Evolutionary conservation across 2,888 invertebrate genomes (phyloP), one percentile per base, ranked within the genome.

Genomic region (Tipula vernalis): DNA sequence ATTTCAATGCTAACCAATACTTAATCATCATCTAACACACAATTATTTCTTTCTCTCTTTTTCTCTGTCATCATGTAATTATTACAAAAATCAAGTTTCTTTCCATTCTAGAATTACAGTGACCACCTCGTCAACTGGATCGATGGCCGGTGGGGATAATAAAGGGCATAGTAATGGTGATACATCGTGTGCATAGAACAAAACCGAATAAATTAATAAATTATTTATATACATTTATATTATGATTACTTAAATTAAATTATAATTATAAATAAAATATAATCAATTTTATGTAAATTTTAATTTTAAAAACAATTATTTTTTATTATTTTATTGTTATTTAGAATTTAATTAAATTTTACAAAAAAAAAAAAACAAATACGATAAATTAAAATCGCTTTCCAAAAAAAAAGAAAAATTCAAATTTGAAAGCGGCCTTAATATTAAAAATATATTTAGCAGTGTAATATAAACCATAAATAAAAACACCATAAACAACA

Each of bases 101-200:
- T 91, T 90, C 90, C 90, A 89, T 91, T 91, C 88, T 91, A 91
- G 91, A 90, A 90, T 91, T 89, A 91, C 90, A 89, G 89, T 91
- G 89, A 91, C 91, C 89, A 91, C 91, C 89, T 90, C 91, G 88
- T 91, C 91, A 88, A 90, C 90, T 88, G 89, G 91, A 88, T 90
- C 88, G 89, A 90, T 88, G 90, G 89, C 87, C 87, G 71, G 71
- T 71, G 71, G 71, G 10, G 71, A 71, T 71, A 88, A 87, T 47
- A 88, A 88, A 87, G 88, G 89, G 87, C 88, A 89, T 39, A 89
- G 89, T 87, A 90, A 90, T 89, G 90, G 90, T 87, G 89, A 90
- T 87, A 88, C 89, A 87, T 89, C 89, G 83, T 89, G 88, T 88
- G 89, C 89, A 87, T 89, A 89, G 88, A 88, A 71, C 28, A 71